These are phyloP conservation scores for Cephonodes hylas DNA, from an alignment of 2,888 invertebrate species.

Conservation along the genomic window DNA sequence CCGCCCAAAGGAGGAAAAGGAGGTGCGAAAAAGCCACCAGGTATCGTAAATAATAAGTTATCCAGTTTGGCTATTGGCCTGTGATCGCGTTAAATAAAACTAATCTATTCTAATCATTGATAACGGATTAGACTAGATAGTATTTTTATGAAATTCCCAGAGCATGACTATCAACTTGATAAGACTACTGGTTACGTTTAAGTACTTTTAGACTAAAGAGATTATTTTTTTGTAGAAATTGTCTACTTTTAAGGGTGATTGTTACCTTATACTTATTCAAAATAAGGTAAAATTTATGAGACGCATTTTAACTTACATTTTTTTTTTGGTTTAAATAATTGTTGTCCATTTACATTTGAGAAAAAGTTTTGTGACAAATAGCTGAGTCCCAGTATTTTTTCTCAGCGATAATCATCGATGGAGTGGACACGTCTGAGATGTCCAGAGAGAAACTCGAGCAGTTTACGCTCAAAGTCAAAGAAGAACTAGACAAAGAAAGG, in stretches of 20 bases:
- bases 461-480: conserved; percentile 91
- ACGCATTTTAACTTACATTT: background rate
- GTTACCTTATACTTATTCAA: background rate
- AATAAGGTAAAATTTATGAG: too few species aligned
- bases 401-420: conserved; percentile 88
- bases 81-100: background rate
- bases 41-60: conserved; percentile 37
- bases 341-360: too few species aligned
- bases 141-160: too few species aligned
- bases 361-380: too few species aligned
- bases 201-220: too few species aligned
- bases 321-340: background rate
- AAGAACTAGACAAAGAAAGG: conserved; percentile 95
- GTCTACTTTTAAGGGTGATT: background rate
- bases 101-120: background rate
- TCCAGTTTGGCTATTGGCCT: background rate
- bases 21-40: conserved; percentile 61
- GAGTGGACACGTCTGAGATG: conserved; percentile 95
- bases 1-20: conserved; percentile 66
- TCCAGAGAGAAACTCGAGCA: conserved; percentile 95
- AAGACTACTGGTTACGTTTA: background rate
- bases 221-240: too few species aligned
- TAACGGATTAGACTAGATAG: background rate
- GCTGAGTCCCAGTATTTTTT: too few species aligned
- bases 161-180: background rate